Conservation (phyloP, 2,888 invertebrate species). For the Drosophila dives region DNA sequence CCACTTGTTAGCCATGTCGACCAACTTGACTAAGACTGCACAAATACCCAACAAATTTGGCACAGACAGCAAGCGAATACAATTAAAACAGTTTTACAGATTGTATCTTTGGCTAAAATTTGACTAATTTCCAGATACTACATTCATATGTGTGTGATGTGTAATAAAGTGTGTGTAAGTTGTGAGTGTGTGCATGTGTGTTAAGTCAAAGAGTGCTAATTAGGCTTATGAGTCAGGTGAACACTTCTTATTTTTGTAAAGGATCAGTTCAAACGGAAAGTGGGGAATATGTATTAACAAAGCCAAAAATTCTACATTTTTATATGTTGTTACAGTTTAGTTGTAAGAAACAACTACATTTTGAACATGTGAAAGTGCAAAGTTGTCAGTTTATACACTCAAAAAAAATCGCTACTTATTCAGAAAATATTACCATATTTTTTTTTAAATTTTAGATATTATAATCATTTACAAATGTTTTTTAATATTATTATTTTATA, state of each 20-base stretch:
- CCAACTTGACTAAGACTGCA: conserved; percentile 1
- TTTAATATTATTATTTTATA: neutral
- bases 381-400: neutral
- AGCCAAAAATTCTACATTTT: neutral
- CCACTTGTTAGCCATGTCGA: conserved; percentile 15
- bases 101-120: conserved; percentile 13
- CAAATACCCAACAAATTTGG: conserved; percentile 8
- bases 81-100: conserved; percentile 1
- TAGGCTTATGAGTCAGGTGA: neutral
- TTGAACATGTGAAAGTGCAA: neutral
- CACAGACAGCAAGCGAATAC: conserved; percentile 5
- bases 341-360: neutral
- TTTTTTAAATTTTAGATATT: too few species aligned
- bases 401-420: neutral
- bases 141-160: neutral
- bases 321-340: neutral
- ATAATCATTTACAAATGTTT: too few species aligned
- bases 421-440: neutral
- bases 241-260: conserved; percentile 3
- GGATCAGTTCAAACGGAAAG: neutral
- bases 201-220: conserved; percentile 3
- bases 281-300: neutral
- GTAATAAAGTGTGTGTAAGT: neutral
- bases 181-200: neutral
- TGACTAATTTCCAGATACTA: conserved; percentile 6